Base-by-base conservation (phyloP, 2,888 invertebrate genomes). In the Eupithecia vulgata region DNA sequence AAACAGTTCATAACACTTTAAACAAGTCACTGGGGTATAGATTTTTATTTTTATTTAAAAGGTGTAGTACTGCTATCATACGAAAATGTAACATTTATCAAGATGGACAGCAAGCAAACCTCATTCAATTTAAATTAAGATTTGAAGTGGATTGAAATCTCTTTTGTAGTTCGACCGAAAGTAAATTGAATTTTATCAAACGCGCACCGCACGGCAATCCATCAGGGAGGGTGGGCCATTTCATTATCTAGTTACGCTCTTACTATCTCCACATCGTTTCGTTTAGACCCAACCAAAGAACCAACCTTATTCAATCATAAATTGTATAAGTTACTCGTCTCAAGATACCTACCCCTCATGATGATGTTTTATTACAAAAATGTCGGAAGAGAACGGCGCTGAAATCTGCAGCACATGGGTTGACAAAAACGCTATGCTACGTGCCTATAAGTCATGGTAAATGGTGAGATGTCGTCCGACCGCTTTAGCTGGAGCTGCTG, bases 381-480 rank as follows among this genome's bases (percentile, higher is more conserved):
- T 74, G 68, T 70, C 70, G 71, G 15, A 71, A 76, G 74, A 80
- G 78, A 81, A 81, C 80, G 78, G 74, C 77, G 79, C 80, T 77
- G 81, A 81, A 84, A 80, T 81, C 79, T 79, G 81, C 78, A 81
- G 83, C 81, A 82, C 81, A 83, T 81, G 79, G 81, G 81, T 83
- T 82, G 82, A 83, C 83, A 88, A 87, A 88, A 88, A 85, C 82
- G 81, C 79, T 83, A 79, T 83, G 82, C 84, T 81, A 82, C 81
- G 84, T 84, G 83, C 81, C 84, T 81, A 85, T 87, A 88, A 87
- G 86, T 87, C 88, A 88, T 85, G 83, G 83, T 83, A 85, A 83
- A 83, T 84, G 84, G 83, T 78, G 81, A 82, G 82, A 82, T 82
- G 86, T 85, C 86, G 78, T 74, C 80, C 82, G 82, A 84, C 86